phyloP scores from a whole-genome alignment of 2,888 invertebrate species.

The Latrodectus hesperus region DNA sequence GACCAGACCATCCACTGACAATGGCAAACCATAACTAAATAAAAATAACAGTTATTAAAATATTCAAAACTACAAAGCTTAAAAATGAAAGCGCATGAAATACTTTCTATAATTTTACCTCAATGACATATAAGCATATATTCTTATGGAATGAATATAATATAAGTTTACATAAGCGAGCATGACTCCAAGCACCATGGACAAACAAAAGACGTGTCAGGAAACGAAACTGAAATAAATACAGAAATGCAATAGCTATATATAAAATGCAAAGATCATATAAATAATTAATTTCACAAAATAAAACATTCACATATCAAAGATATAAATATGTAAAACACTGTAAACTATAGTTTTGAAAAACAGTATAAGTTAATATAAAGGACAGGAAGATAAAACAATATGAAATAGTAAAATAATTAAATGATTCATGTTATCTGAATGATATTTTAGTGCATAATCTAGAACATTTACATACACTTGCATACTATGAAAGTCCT shows the following conservation, averaged over 20 bases:
- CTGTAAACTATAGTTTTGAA: no score
- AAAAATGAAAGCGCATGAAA: background rate
- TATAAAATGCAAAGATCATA: no score
- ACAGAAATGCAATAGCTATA: background rate
- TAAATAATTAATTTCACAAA: no score
- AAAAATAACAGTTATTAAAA: conserved; percentile 6
- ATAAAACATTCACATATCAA: no score
- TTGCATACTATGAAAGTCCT: no score
- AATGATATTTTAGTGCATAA: no score
- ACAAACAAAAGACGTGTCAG: conserved; percentile 92
- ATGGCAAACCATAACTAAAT: conserved; percentile 94
- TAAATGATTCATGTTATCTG: no score
- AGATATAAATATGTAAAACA: no score
- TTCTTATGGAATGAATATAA: conserved; percentile 99
- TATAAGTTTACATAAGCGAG: conserved; percentile 96
- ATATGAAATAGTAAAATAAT: no score
- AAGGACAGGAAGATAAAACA: no score
- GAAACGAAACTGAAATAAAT: conserved; percentile 87
- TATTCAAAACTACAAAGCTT: background rate
- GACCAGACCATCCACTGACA: conserved; percentile 98
- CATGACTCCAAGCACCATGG: conserved; percentile 99
- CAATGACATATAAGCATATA: conserved; percentile 98
- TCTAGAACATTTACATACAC: no score
- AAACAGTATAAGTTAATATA: no score
- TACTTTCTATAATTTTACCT: conserved; percentile 76